Conservation (phyloP, 1,140 invertebrate species). For the Gyrodactylus bullatarudis region DNA sequence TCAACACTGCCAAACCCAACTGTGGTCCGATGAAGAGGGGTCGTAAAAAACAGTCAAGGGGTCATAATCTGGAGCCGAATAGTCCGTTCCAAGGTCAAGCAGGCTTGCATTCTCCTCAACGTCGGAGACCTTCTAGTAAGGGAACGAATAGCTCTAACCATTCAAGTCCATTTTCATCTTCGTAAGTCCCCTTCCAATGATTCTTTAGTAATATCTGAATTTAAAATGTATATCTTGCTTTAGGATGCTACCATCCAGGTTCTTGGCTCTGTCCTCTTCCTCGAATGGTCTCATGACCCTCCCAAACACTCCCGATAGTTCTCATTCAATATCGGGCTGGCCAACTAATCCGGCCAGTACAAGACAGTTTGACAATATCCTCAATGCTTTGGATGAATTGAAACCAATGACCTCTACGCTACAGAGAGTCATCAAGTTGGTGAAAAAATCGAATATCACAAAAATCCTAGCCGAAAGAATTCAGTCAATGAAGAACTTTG, state of each 20-base stretch:
- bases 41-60: no score
- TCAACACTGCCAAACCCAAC: not conserved
- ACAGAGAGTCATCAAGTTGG: not conserved
- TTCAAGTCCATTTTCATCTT: not conserved
- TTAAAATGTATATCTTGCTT: no score
- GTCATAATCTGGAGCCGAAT: no score
- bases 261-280: not conserved
- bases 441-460: not conserved
- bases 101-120: not conserved
- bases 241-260: not conserved
- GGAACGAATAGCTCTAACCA: not conserved
- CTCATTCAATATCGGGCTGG: not conserved
- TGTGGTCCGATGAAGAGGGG: not conserved
- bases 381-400: not conserved
- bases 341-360: not conserved
- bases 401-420: not conserved
- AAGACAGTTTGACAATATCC: not conserved
- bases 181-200: not conserved
- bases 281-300: not conserved
- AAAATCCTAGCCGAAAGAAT: not conserved
- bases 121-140: not conserved
- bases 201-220: not conserved
- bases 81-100: no score
- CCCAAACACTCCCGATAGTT: not conserved
- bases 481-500: not conserved